A percentile compares a stretch with the other conserved stretches of the same genome.
These are phyloP conservation scores for Pyrocoelia pectoralis DNA, from an alignment of 2,888 invertebrate species.

Conservation along the genomic window DNA sequence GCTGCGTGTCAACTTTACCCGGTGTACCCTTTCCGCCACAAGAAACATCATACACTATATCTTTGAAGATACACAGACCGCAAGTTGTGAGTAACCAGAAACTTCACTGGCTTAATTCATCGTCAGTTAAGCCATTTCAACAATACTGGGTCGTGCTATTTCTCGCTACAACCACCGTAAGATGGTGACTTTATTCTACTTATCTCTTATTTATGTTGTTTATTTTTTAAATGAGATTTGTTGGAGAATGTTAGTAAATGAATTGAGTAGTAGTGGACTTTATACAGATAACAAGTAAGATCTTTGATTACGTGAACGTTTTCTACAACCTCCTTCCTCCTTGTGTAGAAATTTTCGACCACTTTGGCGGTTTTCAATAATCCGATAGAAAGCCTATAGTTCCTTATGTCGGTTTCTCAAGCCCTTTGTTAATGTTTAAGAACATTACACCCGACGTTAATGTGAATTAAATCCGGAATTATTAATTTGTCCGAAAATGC, in stretches of 20 bases:
- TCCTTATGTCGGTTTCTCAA: too few relatives aligned
- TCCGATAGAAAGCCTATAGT: too few relatives aligned
- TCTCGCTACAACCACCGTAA: slow-evolving; percentile 23
- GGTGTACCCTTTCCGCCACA: slow-evolving; percentile 33
- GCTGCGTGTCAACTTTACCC: slow-evolving; percentile 32
- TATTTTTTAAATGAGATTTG: background rate
- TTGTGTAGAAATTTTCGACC: too few relatives aligned
- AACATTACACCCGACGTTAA: too few relatives aligned
- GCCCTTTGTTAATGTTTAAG: too few relatives aligned
- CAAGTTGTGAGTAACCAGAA: slow-evolving; percentile 34
- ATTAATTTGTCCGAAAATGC: too few relatives aligned
- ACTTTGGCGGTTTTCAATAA: too few relatives aligned
- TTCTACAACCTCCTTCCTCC: background rate
- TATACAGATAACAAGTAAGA: too few relatives aligned
- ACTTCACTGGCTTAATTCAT: slow-evolving; percentile 33
- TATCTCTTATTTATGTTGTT: background rate
- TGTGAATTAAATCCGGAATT: too few relatives aligned
- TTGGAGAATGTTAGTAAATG: background rate
- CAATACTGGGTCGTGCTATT: slow-evolving; percentile 16
- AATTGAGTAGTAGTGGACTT: background rate
- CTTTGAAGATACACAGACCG: slow-evolving; percentile 24
- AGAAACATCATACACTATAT: slow-evolving; percentile 24
- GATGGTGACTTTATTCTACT: slow-evolving; percentile 21
- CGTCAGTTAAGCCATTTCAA: slow-evolving; percentile 9
- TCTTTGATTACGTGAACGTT: too few relatives aligned